Conservation (phyloP, 2,797 vertebrate species). For the Acipenser oxyrinchus region DNA sequence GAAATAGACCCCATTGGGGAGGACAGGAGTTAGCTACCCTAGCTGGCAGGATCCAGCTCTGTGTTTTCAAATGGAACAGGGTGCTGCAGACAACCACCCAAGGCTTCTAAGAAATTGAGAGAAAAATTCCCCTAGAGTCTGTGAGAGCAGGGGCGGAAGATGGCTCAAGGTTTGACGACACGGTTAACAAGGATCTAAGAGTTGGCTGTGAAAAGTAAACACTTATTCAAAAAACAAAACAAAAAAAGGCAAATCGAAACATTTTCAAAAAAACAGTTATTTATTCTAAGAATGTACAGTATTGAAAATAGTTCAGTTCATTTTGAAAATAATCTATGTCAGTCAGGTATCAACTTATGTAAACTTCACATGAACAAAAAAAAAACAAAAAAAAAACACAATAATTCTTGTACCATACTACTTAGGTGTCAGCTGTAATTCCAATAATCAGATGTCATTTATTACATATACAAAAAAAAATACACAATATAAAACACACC, state of each 20-base stretch:
- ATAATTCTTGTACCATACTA: constrained; percentile 42
- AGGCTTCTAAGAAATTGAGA: too few relatives aligned
- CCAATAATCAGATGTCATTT: constrained; percentile 35
- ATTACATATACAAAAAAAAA: constrained; percentile 27
- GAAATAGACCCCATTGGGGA: too few relatives aligned
- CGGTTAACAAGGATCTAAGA: background rate
- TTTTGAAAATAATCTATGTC: constrained; percentile 67
- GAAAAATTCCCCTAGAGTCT: too few relatives aligned
- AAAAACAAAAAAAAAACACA: constrained; percentile 38
- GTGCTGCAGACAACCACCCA: too few relatives aligned
- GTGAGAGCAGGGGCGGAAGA: too few relatives aligned
- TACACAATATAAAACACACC: constrained; percentile 52
- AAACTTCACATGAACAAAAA: constrained; percentile 45
- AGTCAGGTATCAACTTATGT: constrained; percentile 61
- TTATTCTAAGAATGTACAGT: constrained; percentile 74
- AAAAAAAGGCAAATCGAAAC: background rate
- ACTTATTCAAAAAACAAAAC: constrained; percentile 2
- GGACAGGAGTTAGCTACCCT: too few relatives aligned
- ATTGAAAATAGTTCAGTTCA: constrained; percentile 66
- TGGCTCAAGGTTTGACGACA: too few relatives aligned
- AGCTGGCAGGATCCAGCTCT: too few relatives aligned
- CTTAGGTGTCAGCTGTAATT: constrained; percentile 47
- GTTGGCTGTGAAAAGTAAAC: background rate
- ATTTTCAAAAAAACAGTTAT: constrained; percentile 42
- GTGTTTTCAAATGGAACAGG: too few relatives aligned